Conservation (phyloP, 2,797 vertebrate genomes). For the Urocyon cinereoargenteus region DNA sequence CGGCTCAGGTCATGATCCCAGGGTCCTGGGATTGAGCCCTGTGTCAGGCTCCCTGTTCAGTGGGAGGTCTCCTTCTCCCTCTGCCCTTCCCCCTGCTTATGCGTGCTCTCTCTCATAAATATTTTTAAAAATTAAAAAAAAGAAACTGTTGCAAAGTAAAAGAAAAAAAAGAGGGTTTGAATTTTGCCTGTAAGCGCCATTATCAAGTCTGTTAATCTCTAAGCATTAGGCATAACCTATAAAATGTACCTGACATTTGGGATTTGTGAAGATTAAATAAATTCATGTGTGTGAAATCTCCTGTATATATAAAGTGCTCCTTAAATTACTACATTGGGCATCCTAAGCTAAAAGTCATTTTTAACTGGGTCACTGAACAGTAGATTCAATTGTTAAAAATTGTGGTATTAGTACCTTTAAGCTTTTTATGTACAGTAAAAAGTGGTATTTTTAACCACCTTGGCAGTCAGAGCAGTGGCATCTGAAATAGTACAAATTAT, state of each 20-base stretch:
- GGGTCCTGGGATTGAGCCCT: background rate
- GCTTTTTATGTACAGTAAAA: background rate
- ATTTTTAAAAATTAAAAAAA: too few species aligned
- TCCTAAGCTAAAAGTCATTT: background rate
- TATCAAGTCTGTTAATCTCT: background rate
- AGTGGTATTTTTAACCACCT: background rate
- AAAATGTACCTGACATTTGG: background rate
- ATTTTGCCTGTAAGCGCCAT: background rate
- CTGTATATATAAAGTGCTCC: background rate
- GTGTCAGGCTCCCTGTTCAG: background rate
- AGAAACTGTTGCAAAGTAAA: background rate
- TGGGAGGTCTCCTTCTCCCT: background rate
- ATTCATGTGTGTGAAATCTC: background rate
- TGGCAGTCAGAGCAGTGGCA: background rate
- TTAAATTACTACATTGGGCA: background rate
- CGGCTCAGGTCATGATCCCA: background rate
- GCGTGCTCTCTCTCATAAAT: background rate
- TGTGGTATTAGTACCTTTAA: background rate
- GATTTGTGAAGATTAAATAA: conserved; percentile 25
- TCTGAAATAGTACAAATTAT: conserved; percentile 34
- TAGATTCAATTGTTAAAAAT: conserved; percentile 31
- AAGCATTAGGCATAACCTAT: background rate
- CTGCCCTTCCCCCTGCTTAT: background rate
- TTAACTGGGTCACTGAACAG: background rate
- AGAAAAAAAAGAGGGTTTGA: background rate